phyloP scores from a whole-genome alignment of 1,140 invertebrate genomes.

The Metaphire vulgaris region DNA sequence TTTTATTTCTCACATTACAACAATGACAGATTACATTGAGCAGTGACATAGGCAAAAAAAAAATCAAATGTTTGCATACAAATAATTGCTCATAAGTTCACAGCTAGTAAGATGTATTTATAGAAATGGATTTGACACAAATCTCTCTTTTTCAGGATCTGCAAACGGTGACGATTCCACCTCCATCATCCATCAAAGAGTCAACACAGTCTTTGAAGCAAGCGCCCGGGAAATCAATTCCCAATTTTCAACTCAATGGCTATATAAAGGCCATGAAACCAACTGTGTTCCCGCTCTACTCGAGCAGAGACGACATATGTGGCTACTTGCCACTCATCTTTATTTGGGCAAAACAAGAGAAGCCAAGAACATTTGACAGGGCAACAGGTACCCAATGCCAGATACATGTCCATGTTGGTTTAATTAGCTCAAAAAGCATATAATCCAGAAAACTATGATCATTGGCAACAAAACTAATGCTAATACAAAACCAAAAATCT shows the following conservation, averaged over 20 bases:
- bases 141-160: too few species aligned
- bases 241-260: constrained; percentile 3
- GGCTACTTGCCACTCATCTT: constrained; percentile 41
- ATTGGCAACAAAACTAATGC: too few species aligned
- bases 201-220: constrained; percentile 6
- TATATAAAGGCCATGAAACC: constrained; percentile 6
- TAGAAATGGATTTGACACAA: too few species aligned
- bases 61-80: too few species aligned
- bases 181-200: constrained; percentile 22
- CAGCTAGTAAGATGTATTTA: too few species aligned
- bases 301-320: constrained; percentile 37
- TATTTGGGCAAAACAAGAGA: constrained; percentile 38
- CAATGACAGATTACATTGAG: too few species aligned
- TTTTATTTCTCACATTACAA: too few species aligned
- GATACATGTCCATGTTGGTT: background rate
- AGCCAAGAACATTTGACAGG: constrained; percentile 38
- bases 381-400: constrained; percentile 35
- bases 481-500: too few species aligned
- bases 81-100: too few species aligned
- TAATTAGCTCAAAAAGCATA: background rate
- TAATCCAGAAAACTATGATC: too few species aligned
- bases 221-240: background rate
- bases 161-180: constrained; percentile 35
- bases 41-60: too few species aligned
- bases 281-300: constrained; percentile 39